Base-by-base conservation (phyloP, 2,888 invertebrate species). In the Thecocarcelia acutangulata region DNA sequence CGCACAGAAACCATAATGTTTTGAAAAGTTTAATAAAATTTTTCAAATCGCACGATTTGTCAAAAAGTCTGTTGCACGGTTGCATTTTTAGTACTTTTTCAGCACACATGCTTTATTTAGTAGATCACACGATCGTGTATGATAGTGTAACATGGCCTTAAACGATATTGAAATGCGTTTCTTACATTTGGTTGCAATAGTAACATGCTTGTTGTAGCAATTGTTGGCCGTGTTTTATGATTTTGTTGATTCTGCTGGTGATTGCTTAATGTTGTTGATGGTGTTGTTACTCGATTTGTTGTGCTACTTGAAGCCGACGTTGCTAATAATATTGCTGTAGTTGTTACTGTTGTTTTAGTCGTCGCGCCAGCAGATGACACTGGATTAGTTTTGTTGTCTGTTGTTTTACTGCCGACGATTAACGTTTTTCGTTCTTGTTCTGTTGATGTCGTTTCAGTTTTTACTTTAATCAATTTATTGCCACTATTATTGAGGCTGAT, bases 101-200 rank as follows among this genome's bases (percentile, higher is more conserved):
- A n/a, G n/a, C n/a, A n/a, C n/a, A n/a, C n/a, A n/a, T n/a, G n/a
- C n/a, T n/a, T n/a, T n/a, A n/a, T n/a, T n/a, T n/a, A n/a, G n/a
- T n/a, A n/a, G n/a, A n/a, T n/a, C n/a, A n/a, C n/a, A n/a, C n/a
- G n/a, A n/a, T n/a, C n/a, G n/a, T n/a, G n/a, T n/a, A n/a, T n/a
- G n/a, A n/a, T n/a, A n/a, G n/a, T n/a, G n/a, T n/a, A n/a, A n/a
- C n/a, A n/a, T n/a, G n/a, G n/a, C n/a, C n/a, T n/a, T n/a, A n/a
- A n/a, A n/a, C n/a, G n/a, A n/a, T 24, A 3, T 24, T 24, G 24
- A 24, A 24, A 24, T 24, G 5, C 24, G 24, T 5, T 24, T 91
- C 93, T 93, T 91, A 96, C 96, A 94, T 96, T 96, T 92, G 96
- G 96, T 92, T 96, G 96, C 93, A 97, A 94, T 92, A 97, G 95